A percentile compares a stretch with the other conserved stretches of the same genome.
These are phyloP conservation scores for Dusona sp. DNA, from an alignment of 2,888 invertebrate genomes.

Conservation along the genomic window DNA sequence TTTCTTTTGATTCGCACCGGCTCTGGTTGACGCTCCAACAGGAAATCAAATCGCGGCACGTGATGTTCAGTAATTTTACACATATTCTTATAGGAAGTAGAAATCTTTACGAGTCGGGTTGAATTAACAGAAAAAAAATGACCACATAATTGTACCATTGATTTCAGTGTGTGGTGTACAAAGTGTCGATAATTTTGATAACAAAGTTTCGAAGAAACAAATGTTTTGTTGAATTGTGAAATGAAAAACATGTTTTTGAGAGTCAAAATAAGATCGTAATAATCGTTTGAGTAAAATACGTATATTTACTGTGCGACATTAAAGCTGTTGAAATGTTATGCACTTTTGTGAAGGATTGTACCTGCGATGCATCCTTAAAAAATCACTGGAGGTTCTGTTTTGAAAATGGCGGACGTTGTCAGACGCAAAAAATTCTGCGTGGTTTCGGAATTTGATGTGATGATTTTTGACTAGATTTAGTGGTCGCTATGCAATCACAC, in stretches of 20 bases:
- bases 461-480: not conserved
- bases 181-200: not conserved
- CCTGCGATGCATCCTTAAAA: not conserved
- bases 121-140: not conserved
- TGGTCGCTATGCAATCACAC: not conserved
- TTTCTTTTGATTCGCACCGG: too few relatives aligned
- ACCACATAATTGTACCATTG: not conserved
- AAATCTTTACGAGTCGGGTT: not conserved
- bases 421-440: not conserved
- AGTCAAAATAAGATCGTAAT: not conserved
- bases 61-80: not conserved
- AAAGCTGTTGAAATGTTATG: not conserved
- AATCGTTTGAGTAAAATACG: not conserved
- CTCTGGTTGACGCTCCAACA: not conserved
- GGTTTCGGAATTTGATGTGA: not conserved
- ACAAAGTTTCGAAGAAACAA: not conserved
- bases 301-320: not conserved
- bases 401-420: constrained; percentile 34
- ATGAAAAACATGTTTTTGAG: not conserved
- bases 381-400: constrained; percentile 13
- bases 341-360: not conserved
- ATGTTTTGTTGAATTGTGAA: not conserved
- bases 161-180: not conserved
- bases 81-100: not conserved
- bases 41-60: not conserved